phyloP scores from a whole-genome alignment of 1,140 invertebrate species.

The Diabrotica undecimpunctata region DNA sequence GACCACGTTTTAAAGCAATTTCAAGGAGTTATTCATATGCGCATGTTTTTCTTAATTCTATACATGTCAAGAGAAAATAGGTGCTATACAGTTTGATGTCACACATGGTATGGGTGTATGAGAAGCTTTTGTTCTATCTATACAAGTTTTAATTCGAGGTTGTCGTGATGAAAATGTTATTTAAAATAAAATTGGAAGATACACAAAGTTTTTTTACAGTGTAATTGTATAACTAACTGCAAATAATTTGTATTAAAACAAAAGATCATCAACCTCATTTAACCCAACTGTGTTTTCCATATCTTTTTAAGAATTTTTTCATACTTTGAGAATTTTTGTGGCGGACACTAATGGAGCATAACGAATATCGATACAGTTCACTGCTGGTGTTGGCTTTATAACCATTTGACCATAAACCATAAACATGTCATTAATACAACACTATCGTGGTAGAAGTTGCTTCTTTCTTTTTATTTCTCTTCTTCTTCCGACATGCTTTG shows the following conservation, averaged over 20 bases:
- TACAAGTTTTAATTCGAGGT: no score
- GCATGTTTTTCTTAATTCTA: no score
- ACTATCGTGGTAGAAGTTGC: constrained; percentile 14
- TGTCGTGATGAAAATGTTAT: no score
- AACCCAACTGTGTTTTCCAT: constrained; percentile 14
- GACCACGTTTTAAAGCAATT: no score
- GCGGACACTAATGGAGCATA: constrained; percentile 18
- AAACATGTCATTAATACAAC: constrained; percentile 21
- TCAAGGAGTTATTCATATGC: no score
- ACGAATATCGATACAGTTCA: constrained; percentile 21
- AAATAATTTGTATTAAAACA: background rate
- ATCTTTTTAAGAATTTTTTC: constrained; percentile 11
- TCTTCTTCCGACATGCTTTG: constrained; percentile 17
- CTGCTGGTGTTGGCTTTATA: constrained; percentile 21
- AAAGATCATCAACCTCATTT: constrained; percentile 5
- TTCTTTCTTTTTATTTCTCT: constrained; percentile 9
- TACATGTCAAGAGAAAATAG: no score
- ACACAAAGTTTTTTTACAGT: no score
- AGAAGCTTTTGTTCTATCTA: no score
- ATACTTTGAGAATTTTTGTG: constrained; percentile 5
- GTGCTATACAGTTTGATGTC: no score
- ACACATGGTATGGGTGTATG: no score
- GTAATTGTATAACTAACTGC: no score
- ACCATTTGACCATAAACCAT: constrained; percentile 22
- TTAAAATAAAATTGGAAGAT: no score